Base-by-base conservation (phyloP, 2,888 invertebrate species). In the Rhingia campestris region DNA sequence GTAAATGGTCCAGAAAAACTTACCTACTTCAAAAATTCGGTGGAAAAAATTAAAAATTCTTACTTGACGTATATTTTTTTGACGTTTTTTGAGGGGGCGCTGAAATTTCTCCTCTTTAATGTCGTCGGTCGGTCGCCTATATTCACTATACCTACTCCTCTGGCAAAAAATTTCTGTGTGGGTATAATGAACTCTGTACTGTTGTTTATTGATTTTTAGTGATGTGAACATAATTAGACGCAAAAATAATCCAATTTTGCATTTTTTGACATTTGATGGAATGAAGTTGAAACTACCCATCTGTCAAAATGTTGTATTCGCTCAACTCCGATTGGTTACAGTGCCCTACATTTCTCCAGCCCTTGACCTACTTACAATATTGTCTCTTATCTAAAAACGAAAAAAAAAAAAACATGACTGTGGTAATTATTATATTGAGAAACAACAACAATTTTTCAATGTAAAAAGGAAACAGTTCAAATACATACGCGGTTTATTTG, bases 181-280 rank as follows among this genome's bases (percentile, higher is more conserved):
- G 79, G 82, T 82, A 82, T 82, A 82, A 82, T 82, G 82, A 82
- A 82, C 82, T 82, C 64, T 77, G 56, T 75, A 61, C 41, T 51
- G 63, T 79, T 56, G 79, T 79, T 49, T 82, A 82, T 82, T 82
- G 79, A 77, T 82, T 79, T 79, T 79, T 45, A 35, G 61, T 63
- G 56, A 69, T 73, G 70, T 72, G 70, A 54, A 77, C 70, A 76
- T 64, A 63, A 72, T 51, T 51, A 54, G 6, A 54, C 41, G 32
- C 63, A 39, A 53, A 41, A 22, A 14, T 77, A 49, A 56, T 79
- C 30, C 39, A 4, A 22, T 10, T n/a, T 12, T n/a, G 33, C 51
- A 64, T 14, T n/a, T 37, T 63, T 32, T 51, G 22, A 37, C 22
- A 10, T 33, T n/a, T 2, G 10, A 14, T 7, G 4, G 35, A 7